Evolutionary conservation across 2,113 vertebrate genomes (phyloP).

Genomic region (Nannospalax galili): DNA sequence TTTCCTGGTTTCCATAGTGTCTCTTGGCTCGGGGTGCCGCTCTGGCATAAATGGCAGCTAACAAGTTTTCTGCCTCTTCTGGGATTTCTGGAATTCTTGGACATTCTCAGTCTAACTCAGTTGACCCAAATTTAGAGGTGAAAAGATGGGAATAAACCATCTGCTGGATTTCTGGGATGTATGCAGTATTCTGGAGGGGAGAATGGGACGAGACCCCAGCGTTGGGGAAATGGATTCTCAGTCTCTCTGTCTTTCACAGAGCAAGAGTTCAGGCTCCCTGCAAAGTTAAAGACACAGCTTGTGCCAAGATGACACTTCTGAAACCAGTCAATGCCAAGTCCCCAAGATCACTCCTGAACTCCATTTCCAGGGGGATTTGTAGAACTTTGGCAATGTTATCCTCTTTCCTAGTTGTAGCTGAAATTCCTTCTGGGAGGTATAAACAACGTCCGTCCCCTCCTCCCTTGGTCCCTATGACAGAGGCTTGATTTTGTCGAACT

Average conservation of each 20-base stretch:
- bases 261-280: background rate
- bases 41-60: fast-evolving
- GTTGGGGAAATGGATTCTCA: too few relatives aligned
- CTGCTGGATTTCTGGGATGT: background rate
- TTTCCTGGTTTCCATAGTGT: fast-evolving
- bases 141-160: background rate
- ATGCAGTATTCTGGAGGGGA: background rate
- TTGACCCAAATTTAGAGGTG: background rate
- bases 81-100: constrained; percentile 35
- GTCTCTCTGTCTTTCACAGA: background rate
- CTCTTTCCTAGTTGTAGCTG: too few relatives aligned
- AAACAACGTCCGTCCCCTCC: too few relatives aligned
- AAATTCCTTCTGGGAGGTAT: too few relatives aligned
- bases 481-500: too few relatives aligned
- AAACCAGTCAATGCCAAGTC: background rate
- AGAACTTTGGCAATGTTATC: fast-evolving
- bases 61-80: background rate
- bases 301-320: background rate
- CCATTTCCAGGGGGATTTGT: background rate
- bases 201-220: fast-evolving
- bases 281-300: background rate
- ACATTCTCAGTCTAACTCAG: background rate
- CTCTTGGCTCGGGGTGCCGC: background rate
- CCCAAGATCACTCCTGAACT: background rate
- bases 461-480: too few relatives aligned